These are phyloP conservation scores for Nematolebias whitei DNA, from an alignment of 2,113 vertebrate species.

Conservation along the genomic window DNA sequence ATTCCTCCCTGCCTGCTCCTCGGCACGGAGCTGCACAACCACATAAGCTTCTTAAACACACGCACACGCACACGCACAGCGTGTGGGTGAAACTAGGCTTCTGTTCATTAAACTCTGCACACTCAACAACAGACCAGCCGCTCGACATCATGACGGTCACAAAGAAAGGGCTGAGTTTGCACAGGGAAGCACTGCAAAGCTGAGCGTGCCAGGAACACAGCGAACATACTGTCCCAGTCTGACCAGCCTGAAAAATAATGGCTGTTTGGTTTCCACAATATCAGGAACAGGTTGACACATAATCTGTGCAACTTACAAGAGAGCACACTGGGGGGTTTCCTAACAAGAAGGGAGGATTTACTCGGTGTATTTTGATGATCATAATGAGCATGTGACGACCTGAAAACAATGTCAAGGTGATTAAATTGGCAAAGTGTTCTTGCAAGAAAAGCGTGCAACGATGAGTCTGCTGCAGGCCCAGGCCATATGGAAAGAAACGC, in stretches of 20 bases:
- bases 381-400: background rate
- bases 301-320: background rate
- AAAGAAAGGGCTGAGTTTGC: conserved; percentile 60
- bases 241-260: conserved; percentile 22
- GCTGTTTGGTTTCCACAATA: conserved; percentile 13
- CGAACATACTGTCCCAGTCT: conserved; percentile 19
- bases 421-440: background rate
- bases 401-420: background rate
- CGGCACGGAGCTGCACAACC: conserved; percentile 46
- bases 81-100: conserved; percentile 52
- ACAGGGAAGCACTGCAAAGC: conserved; percentile 19
- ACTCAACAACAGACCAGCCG: conserved; percentile 53
- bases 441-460: background rate
- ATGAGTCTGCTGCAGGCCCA: conserved; percentile 25
- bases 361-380: too few species aligned
- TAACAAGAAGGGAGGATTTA: background rate
- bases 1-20: conserved; percentile 42
- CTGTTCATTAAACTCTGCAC: conserved; percentile 52
- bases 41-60: conserved; percentile 72
- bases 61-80: background rate
- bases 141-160: conserved; percentile 36
- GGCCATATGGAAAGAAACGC: too few species aligned
- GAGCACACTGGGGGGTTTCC: background rate
- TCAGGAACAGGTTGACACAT: conserved; percentile 13
- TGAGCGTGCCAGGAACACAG: conserved; percentile 21